Conservation (phyloP, 2,113 vertebrate species). For the Hemibagrus wyckioides region DNA sequence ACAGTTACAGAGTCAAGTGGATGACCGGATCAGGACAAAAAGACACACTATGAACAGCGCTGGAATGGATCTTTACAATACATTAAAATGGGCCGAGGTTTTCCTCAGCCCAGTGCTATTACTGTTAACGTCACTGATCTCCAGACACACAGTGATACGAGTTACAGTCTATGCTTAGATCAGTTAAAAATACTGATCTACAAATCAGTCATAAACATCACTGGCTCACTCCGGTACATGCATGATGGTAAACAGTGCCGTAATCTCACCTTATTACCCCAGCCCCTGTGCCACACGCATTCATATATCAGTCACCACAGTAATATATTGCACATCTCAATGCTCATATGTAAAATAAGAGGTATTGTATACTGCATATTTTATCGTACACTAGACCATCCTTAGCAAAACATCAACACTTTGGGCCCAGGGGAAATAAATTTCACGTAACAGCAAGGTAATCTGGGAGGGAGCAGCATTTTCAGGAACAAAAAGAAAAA, state of each 20-base stretch:
- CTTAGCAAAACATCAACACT: slow-evolving; percentile 15
- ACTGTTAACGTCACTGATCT: not conserved
- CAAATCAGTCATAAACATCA: not conserved
- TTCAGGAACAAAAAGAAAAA: not conserved
- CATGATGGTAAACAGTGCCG: not conserved
- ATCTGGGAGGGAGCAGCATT: slow-evolving; percentile 28
- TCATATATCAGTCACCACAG: not conserved
- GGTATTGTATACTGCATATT: slow-evolving; percentile 66
- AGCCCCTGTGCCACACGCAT: not conserved
- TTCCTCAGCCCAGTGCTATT: slow-evolving; percentile 20
- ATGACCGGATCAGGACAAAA: slow-evolving; percentile 6
- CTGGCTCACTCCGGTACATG: not conserved
- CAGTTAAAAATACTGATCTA: slow-evolving; percentile 1
- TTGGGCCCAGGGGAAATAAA: not conserved
- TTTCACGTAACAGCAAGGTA: not conserved
- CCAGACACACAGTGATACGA: not conserved
- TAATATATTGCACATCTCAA: slow-evolving; percentile 47
- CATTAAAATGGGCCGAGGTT: not conserved
- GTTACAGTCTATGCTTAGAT: not conserved
- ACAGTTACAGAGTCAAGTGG: not conserved
- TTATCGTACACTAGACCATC: slow-evolving; percentile 53
- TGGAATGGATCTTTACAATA: slow-evolving; percentile 19
- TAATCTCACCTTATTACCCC: not conserved
- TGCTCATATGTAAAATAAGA: slow-evolving; percentile 61
- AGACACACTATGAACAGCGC: not conserved